A percentile compares a stretch with the other conserved stretches of the same genome.
phyloP scores from a whole-genome alignment of 2,888 invertebrate species.

The Ferdinandea cuprea region DNA sequence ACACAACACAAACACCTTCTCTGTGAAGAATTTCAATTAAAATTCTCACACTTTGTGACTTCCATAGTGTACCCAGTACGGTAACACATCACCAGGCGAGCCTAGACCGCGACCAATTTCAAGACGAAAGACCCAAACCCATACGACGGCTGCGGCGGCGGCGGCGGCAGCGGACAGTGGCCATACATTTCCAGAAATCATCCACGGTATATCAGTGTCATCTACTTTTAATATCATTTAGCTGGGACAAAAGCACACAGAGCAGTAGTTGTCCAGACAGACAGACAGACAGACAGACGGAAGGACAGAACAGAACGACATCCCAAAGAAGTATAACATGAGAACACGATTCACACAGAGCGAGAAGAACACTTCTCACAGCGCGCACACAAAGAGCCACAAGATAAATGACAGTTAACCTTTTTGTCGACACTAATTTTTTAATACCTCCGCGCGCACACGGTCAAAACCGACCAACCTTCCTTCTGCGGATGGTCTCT shows the following conservation, averaged over 20 bases:
- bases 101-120: conserved; percentile 72
- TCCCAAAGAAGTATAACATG: conserved; percentile 61
- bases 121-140: conserved; percentile 53
- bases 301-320: conserved; percentile 53
- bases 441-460: conserved; percentile 75
- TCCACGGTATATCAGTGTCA: conserved; percentile 77
- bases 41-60: conserved; percentile 73
- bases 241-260: conserved; percentile 65
- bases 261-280: conserved; percentile 54
- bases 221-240: conserved; percentile 76
- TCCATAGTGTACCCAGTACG: conserved; percentile 29
- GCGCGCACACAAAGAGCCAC: conserved; percentile 73
- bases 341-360: conserved; percentile 60
- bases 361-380: conserved; percentile 58
- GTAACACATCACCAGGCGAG: conserved; percentile 29
- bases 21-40: conserved; percentile 74
- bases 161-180: conserved; percentile 34
- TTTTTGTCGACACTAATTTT: conserved; percentile 83
- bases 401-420: conserved; percentile 82
- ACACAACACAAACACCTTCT: conserved; percentile 49
- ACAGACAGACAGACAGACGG: conserved; percentile 34
- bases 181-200: conserved; percentile 75
- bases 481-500: background rate
- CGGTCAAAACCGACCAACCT: conserved; percentile 24
- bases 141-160: too few relatives aligned